Percentiles rank a stretch among this genome's conserved stretches.
Conservation (phyloP, 2,797 vertebrate species). For the Brachyalestes nurse region DNA sequence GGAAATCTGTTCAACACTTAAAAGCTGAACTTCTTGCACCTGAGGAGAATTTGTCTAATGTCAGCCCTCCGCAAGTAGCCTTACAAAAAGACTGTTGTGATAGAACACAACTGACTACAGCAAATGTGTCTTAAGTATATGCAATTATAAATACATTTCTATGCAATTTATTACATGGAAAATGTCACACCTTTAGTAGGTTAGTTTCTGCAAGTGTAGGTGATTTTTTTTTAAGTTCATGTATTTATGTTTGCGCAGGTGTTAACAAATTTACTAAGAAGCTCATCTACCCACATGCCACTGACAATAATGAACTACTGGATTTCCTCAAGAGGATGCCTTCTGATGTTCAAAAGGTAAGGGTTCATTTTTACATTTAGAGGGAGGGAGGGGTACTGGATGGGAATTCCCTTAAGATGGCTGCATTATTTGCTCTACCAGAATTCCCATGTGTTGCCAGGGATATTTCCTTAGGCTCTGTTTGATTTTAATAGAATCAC, state of each 20-base stretch:
- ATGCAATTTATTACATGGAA: neutral
- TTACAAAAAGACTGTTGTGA: neutral
- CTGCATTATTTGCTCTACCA: slow-evolving; percentile 78
- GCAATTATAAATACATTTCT: slow-evolving; percentile 20
- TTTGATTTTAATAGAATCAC: slow-evolving; percentile 82
- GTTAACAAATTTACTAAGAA: slow-evolving; percentile 99
- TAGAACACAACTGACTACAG: too few relatives aligned
- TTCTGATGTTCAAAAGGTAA: slow-evolving; percentile 97
- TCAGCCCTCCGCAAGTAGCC: neutral
- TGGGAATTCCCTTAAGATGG: slow-evolving; percentile 76
- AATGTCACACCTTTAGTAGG: slow-evolving; percentile 19
- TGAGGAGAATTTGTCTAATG: neutral
- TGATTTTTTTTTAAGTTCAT: slow-evolving; percentile 71
- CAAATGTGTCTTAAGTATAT: slow-evolving; percentile 33
- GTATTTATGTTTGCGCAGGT: slow-evolving; percentile 79
- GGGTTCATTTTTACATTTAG: slow-evolving; percentile 74
- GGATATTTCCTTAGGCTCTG: slow-evolving; percentile 78
- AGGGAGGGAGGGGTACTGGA: slow-evolving; percentile 36
- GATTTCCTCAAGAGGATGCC: slow-evolving; percentile 98
- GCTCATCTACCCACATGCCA: slow-evolving; percentile 90
- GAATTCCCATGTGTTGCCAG: slow-evolving; percentile 77
- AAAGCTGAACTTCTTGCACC: neutral
- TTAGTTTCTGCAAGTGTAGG: slow-evolving; percentile 18
- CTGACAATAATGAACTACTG: slow-evolving; percentile 93
- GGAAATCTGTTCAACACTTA: neutral